Percentiles rank a stretch among this genome's conserved stretches.
Conservation (phyloP, 2,113 vertebrate genomes). For the Microcebus tavaratra region DNA sequence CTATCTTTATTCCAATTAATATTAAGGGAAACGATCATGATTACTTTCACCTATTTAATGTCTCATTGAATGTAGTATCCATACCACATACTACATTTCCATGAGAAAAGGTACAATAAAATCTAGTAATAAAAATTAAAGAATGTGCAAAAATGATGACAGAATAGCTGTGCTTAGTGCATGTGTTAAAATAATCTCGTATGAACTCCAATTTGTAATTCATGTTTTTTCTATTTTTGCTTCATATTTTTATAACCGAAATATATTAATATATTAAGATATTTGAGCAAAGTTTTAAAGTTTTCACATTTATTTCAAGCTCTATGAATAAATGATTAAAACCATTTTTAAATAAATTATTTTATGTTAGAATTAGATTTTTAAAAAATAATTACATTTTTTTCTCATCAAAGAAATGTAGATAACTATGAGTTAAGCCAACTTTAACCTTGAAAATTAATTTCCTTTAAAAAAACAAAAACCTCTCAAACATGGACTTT, state of each 20-base stretch:
- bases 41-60: constrained; percentile 55
- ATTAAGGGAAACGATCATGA: constrained; percentile 22
- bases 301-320: background rate
- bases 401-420: constrained; percentile 6
- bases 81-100: constrained; percentile 38
- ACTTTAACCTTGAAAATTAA: background rate
- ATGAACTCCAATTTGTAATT: background rate
- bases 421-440: background rate
- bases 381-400: background rate
- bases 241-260: background rate
- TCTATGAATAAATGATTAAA: background rate
- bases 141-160: constrained; percentile 13
- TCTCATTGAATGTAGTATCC: background rate
- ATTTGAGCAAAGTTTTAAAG: background rate
- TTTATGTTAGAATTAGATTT: constrained; percentile 26
- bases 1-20: constrained; percentile 47
- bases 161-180: background rate
- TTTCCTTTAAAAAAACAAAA: background rate
- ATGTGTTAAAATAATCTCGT: background rate
- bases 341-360: background rate
- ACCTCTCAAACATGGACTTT: background rate
- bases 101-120: constrained; percentile 19
- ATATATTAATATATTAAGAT: background rate
- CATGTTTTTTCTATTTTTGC: background rate
- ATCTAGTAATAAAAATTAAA: constrained; percentile 49